These are phyloP conservation scores for Prunella fulvescens DNA, from an alignment of 2,113 vertebrate genomes.

Conservation along the genomic window DNA sequence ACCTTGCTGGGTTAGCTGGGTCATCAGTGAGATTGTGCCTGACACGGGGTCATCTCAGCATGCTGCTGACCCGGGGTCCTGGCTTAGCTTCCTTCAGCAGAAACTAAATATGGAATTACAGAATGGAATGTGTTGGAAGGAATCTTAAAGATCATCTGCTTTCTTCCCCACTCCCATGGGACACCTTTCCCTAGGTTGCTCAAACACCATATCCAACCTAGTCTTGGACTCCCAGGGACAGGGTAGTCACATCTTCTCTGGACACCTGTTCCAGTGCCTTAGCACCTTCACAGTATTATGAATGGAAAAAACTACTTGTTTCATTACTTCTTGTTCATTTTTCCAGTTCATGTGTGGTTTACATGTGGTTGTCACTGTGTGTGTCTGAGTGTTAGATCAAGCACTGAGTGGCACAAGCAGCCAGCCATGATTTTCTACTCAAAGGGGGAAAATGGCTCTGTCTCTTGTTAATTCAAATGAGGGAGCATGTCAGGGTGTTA, in stretches of 20 bases:
- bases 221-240: neutral
- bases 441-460: slow-evolving; percentile 15
- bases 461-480: slow-evolving; percentile 24
- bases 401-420: slow-evolving; percentile 28
- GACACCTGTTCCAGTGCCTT: neutral
- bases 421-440: slow-evolving; percentile 48
- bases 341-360: neutral
- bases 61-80: neutral
- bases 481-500: neutral
- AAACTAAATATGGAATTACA: neutral
- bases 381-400: neutral
- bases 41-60: neutral
- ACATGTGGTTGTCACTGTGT: neutral
- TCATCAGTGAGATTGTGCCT: neutral
- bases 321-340: slow-evolving; percentile 7
- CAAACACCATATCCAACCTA: neutral
- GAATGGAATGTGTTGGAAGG: neutral
- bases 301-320: neutral
- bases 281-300: neutral
- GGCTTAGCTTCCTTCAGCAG: neutral
- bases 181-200: neutral
- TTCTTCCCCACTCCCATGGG: neutral
- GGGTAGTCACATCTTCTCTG: neutral
- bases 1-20: neutral
- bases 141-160: neutral